Evolutionary conservation across 2,113 vertebrate genomes (phyloP).

Genomic region (Rattus rattus): DNA sequence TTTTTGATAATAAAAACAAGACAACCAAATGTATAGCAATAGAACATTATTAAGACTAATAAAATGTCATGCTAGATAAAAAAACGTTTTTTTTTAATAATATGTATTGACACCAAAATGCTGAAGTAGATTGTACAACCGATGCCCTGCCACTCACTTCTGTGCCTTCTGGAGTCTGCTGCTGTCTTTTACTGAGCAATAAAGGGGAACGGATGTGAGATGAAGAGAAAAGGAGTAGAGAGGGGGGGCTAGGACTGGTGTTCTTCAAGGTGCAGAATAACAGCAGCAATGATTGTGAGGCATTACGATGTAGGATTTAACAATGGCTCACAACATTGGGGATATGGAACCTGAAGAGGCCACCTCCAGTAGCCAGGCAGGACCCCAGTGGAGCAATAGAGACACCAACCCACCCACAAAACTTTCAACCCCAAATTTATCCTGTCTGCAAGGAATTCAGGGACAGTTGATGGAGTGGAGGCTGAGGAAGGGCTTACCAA

Average conservation of each 20-base stretch:
- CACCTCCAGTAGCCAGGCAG: no score
- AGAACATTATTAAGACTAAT: conserved; percentile 2
- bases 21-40: neutral
- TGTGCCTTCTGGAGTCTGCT: neutral
- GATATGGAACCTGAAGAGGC: no score
- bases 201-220: neutral
- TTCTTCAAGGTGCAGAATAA: neutral
- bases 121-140: neutral
- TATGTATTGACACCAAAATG: neutral
- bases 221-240: neutral
- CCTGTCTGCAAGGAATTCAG: no score
- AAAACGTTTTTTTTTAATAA: neutral
- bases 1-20: neutral
- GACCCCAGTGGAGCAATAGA: no score
- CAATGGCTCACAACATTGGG: no score
- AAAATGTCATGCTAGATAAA: neutral
- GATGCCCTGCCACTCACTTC: neutral
- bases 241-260: neutral
- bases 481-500: no score
- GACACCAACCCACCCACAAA: no score
- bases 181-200: neutral
- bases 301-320: neutral
- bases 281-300: neutral
- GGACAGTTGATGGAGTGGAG: no score
- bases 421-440: no score